Evolutionary conservation across 1,140 invertebrate genomes (phyloP).

Genomic region (Papilio glaucus): DNA sequence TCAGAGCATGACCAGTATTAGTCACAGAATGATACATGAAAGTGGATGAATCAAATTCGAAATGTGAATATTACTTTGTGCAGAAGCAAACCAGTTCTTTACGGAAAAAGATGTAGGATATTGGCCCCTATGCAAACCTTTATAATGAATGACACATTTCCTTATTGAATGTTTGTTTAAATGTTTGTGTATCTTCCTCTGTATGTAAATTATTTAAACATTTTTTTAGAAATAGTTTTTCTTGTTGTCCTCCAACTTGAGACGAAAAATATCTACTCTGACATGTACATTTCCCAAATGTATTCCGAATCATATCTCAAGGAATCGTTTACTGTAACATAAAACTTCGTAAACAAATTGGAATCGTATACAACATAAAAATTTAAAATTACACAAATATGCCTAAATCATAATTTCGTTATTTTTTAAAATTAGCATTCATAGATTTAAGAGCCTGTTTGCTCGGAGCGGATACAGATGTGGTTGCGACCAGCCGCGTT

Average conservation of each 20-base stretch:
- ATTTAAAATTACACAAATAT: too few species aligned
- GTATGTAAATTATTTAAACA: background rate
- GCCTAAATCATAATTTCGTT: too few species aligned
- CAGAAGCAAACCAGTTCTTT: background rate
- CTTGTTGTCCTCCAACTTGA: background rate
- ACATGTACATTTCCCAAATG: too few species aligned
- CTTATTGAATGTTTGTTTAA: background rate
- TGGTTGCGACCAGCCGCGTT: too few species aligned
- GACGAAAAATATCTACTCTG: background rate
- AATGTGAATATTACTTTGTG: background rate
- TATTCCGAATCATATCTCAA: too few species aligned
- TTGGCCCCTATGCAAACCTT: background rate
- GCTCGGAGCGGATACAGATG: too few species aligned
- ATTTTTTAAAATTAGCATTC: too few species aligned
- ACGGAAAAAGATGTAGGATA: background rate
- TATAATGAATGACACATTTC: background rate
- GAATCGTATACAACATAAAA: too few species aligned
- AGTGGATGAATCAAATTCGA: conserved; percentile 25
- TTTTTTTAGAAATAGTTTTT: background rate
- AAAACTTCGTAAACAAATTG: too few species aligned
- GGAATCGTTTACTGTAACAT: too few species aligned
- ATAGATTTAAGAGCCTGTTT: too few species aligned
- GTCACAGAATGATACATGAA: conserved; percentile 18
- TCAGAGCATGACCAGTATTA: conserved; percentile 33
- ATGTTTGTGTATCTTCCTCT: background rate